Evolutionary conservation across 92 coral and sea anemone species (phyloP).

Genomic region (Zoanthus sociatus): DNA sequence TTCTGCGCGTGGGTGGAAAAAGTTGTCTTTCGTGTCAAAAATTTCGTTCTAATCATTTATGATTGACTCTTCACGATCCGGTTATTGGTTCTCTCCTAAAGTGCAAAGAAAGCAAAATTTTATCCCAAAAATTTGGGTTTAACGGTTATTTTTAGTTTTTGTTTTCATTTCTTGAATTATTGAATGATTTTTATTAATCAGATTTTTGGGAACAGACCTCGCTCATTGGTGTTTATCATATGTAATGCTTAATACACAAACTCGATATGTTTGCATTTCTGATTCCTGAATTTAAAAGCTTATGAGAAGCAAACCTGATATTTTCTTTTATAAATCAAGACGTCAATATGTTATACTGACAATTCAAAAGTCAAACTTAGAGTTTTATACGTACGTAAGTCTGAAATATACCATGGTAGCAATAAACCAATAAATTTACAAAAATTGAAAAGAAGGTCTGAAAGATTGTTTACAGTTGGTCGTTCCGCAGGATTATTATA

Average conservation of each 20-base stretch:
- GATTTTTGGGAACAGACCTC: neutral
- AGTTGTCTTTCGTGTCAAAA: conserved; percentile 41
- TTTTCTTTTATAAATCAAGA: neutral
- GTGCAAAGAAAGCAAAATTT: neutral
- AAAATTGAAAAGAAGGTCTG: neutral
- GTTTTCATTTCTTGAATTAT: neutral
- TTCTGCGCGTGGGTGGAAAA: conserved; percentile 16
- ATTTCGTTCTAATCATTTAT: conserved; percentile 27
- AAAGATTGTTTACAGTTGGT: conserved; percentile 10
- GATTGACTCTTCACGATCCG: neutral
- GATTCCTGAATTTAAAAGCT: neutral
- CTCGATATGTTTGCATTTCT: conserved; percentile 23
- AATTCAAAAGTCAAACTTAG: neutral
- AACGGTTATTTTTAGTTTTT: neutral
- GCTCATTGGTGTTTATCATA: conserved; percentile 5
- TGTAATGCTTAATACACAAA: neutral
- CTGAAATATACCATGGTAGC: neutral
- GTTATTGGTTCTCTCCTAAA: conserved; percentile 1
- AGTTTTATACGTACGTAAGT: neutral
- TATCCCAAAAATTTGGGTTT: neutral
- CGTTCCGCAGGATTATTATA: neutral
- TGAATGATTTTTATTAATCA: neutral
- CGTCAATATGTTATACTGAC: neutral
- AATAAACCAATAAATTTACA: neutral
- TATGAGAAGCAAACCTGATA: neutral